Base-by-base conservation (phyloP, 2,113 vertebrate species). In the Cyanoramphus novaezelandiae region DNA sequence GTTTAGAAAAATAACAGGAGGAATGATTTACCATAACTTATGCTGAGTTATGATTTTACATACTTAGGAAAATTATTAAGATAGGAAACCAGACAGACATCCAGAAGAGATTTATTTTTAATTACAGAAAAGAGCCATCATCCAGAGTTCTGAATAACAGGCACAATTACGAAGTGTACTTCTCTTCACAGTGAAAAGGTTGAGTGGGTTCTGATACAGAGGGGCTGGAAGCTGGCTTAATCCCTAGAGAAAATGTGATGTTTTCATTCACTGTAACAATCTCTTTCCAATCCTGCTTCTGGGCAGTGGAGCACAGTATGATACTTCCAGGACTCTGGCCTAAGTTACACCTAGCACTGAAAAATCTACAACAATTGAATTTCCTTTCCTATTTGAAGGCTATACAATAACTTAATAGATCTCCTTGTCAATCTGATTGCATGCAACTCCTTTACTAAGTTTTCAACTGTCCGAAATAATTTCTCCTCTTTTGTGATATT, bases 351-450 rank as follows among this genome's bases (percentile, higher is more conserved):
- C 55, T 52, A 64, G 35, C 86, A 67, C 4, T 53, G 46, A 83
- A 83, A 92, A 93, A 67, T 9, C 59, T 57, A 37, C 2, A 23
- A 67, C 46, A 88, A 91, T 37, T 78, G 25, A 86, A 84, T 90
- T 95, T 95, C 79, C 67, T 65, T 72, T 75, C 68, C 60, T 39
- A 75, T 84, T 31, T 63, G 69, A 92, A 92, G 43, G 47, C 79
- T 75, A 49, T 47, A 64, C 64, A 83, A n/a, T 63, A 80, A 78
- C 46, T 70, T 88, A 43, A 78, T 50, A 92, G 79, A 93, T 80
- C 67, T 60, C 79, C 63, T 78, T 90, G 76, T 77, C 92, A 86
- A 83, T 70, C 49, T 78, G 60, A 83, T 86, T 92, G 90, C 80
- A 93, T 37, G 49, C 71, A 88, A 63, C 41, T 53, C 31, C n/a